Percentiles rank a stretch among this genome's conserved stretches.
phyloP scores from a whole-genome alignment of 1,140 invertebrate genomes.

The Danaus plexippus region DNA sequence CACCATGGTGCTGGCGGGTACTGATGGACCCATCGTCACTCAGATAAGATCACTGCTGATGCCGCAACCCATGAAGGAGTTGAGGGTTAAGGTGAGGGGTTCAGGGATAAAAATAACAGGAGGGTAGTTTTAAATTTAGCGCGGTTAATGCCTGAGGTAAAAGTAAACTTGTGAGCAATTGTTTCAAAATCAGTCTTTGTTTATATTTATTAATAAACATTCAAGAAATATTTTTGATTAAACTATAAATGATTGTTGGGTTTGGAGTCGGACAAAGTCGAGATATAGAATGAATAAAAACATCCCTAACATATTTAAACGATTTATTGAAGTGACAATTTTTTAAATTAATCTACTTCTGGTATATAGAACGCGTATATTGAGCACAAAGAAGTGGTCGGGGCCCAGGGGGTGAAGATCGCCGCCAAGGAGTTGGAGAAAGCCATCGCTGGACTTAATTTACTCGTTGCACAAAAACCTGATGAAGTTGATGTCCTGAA shows the following conservation, averaged over 20 bases:
- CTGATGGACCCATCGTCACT: conserved; percentile 98
- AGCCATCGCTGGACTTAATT: conserved; percentile 93
- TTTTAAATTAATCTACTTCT: background rate
- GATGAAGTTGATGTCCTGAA: conserved; percentile 88
- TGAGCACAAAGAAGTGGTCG: conserved; percentile 95
- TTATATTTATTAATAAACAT: too few species aligned
- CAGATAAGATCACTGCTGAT: conserved; percentile 97
- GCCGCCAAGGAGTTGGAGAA: conserved; percentile 98
- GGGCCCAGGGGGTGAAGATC: conserved; percentile 98
- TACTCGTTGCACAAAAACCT: conserved; percentile 89
- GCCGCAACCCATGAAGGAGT: conserved; percentile 97
- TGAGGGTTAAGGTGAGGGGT: conserved; percentile 90
- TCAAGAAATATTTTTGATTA: too few species aligned
- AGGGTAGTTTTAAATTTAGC: too few species aligned
- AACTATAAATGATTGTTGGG: too few species aligned
- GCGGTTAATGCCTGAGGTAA: too few species aligned
- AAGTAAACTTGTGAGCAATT: too few species aligned
- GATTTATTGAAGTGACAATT: too few species aligned
- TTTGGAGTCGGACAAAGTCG: too few species aligned
- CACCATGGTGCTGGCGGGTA: conserved; percentile 95
- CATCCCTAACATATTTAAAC: too few species aligned
- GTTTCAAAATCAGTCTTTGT: too few species aligned
- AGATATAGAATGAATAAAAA: too few species aligned
- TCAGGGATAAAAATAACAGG: too few species aligned
- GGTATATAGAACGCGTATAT: conserved; percentile 90